Conservation (phyloP, 2,888 invertebrate genomes). For the Belgica antarctica region DNA sequence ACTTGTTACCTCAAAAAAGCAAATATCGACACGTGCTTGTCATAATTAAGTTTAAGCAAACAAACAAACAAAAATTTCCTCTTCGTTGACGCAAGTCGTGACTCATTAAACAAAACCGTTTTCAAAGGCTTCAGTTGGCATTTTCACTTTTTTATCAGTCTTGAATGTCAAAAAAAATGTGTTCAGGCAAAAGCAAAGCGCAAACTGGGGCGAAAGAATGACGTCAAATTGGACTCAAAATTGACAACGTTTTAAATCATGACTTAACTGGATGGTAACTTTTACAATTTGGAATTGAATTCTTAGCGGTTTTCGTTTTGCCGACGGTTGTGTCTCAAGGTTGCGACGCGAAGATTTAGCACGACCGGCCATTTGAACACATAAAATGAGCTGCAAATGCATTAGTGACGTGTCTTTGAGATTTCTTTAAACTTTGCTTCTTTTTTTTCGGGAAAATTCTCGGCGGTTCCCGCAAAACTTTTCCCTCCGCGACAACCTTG, state of each 20-base stretch:
- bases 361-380: conserved; percentile 1
- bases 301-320: background rate
- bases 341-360: background rate
- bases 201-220: background rate
- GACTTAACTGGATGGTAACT: conserved; percentile 6
- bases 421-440: background rate
- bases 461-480: too few species aligned
- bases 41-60: background rate
- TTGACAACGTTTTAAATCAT: background rate
- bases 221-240: conserved; percentile 5
- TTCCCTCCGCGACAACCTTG: background rate
- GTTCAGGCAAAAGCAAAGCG: background rate
- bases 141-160: conserved; percentile 1
- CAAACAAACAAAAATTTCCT: background rate
- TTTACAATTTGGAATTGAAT: conserved; percentile 1
- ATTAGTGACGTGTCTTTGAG: conserved; percentile 12
- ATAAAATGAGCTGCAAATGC: conserved; percentile 8
- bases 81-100: background rate
- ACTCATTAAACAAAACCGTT: background rate
- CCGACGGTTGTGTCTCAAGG: background rate
- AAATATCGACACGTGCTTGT: background rate
- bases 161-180: background rate
- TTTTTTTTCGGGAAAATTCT: background rate
- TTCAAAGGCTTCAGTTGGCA: conserved; percentile 9
- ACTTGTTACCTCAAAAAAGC: background rate